Conservation (phyloP, 2,797 vertebrate genomes). For the Paedocypris micromegethes region DNA sequence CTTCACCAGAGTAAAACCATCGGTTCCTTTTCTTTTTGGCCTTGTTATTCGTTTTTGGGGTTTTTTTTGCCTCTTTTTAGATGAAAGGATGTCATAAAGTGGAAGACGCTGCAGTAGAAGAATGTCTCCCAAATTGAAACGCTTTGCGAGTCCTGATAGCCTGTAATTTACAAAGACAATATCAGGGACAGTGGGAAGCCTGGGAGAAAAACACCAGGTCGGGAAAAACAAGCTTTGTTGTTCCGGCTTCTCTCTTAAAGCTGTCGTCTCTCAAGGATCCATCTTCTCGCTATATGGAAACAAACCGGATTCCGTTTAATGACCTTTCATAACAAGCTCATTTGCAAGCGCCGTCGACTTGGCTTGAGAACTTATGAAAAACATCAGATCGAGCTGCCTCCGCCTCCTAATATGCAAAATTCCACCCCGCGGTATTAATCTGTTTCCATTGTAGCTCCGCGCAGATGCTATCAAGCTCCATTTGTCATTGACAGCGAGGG, state of each 20-base stretch:
- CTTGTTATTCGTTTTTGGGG: no score
- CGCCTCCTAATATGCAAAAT: constrained; percentile 47
- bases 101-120: constrained; percentile 59
- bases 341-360: constrained; percentile 26
- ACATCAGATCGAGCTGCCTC: constrained; percentile 29
- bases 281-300: constrained; percentile 62
- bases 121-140: constrained; percentile 59
- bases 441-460: constrained; percentile 60
- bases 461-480: constrained; percentile 66
- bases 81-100: constrained; percentile 58
- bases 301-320: constrained; percentile 57
- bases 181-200: constrained; percentile 59
- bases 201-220: constrained; percentile 39
- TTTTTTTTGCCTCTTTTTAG: constrained; percentile 27
- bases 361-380: constrained; percentile 31
- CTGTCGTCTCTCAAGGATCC: constrained; percentile 67
- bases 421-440: constrained; percentile 61
- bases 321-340: constrained; percentile 37
- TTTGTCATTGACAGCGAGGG: constrained; percentile 68
- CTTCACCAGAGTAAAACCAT: no score
- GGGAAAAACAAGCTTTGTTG: constrained; percentile 47
- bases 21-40: no score
- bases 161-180: constrained; percentile 79
- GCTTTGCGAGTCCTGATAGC: constrained; percentile 58
- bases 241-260: constrained; percentile 38